A percentile compares a stretch with the other conserved stretches of the same genome.
phyloP scores from a whole-genome alignment of 2,113 vertebrate species.

The Aegotheles bennettii region DNA sequence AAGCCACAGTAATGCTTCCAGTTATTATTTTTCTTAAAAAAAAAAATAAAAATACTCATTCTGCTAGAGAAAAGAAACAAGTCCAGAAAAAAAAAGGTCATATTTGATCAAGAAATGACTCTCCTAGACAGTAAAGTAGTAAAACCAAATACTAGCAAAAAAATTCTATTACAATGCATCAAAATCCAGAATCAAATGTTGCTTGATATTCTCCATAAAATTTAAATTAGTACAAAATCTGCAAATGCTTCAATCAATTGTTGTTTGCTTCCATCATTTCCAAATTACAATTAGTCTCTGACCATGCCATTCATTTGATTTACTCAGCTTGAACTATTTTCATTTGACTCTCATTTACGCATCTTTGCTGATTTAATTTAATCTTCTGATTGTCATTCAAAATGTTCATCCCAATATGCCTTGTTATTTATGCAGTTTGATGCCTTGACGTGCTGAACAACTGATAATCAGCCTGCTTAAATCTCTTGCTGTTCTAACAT shows the following conservation, averaged over 20 bases:
- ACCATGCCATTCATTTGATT: slow-evolving; percentile 39
- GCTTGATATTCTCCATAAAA: background rate
- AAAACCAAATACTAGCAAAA: background rate
- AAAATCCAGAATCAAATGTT: background rate
- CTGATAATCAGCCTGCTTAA: background rate
- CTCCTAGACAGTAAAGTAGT: background rate
- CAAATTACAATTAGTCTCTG: slow-evolving; percentile 28
- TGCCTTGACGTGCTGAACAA: background rate
- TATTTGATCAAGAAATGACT: background rate
- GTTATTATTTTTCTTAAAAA: background rate
- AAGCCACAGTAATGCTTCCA: background rate
- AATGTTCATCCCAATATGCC: background rate
- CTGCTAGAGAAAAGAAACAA: background rate
- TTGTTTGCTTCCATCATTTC: slow-evolving; percentile 10
- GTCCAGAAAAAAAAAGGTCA: background rate
- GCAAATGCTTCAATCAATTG: background rate
- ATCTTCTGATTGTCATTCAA: slow-evolving; percentile 37
- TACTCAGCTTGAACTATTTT: slow-evolving; percentile 40
- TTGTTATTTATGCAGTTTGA: slow-evolving; percentile 9
- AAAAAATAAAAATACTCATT: background rate
- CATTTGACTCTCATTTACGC: background rate
- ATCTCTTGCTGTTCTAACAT: background rate
- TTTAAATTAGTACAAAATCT: background rate
- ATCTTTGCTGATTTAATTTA: slow-evolving; percentile 41
- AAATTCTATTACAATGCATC: background rate